Evolutionary conservation across 2,113 vertebrate genomes (phyloP).

Genomic region (Microcebus lehilahytsara): DNA sequence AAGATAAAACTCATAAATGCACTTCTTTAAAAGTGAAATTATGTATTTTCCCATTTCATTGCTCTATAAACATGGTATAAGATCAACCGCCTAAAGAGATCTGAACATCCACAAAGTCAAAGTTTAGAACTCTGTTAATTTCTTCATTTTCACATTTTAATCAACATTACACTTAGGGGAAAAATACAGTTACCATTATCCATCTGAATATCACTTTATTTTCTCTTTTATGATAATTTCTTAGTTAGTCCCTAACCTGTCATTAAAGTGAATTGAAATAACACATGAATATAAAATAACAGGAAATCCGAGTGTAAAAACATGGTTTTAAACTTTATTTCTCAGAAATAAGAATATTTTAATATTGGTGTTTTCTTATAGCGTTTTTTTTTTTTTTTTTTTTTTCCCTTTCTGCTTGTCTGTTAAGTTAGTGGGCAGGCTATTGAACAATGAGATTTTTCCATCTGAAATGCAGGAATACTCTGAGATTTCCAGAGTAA

Average conservation of each 20-base stretch:
- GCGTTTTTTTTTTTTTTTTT: background rate
- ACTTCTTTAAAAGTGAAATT: background rate
- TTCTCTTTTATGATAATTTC: conserved; percentile 69
- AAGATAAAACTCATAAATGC: background rate
- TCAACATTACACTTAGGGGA: conserved; percentile 53
- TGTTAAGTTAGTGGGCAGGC: background rate
- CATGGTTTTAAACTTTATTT: conserved; percentile 36
- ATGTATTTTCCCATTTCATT: background rate
- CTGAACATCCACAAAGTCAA: background rate
- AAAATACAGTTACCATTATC: conserved; percentile 53
- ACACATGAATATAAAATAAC: conserved; percentile 57
- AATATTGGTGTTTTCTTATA: background rate
- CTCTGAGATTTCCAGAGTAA: conserved; percentile 50
- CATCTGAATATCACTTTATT: conserved; percentile 49
- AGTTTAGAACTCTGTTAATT: background rate
- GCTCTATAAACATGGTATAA: background rate
- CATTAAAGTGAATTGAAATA: conserved; percentile 67
- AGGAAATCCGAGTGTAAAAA: conserved; percentile 65
- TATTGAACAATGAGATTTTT: background rate
- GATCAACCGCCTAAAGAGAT: background rate
- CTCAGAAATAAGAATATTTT: background rate
- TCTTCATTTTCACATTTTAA: conserved; percentile 41
- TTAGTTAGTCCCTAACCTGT: conserved; percentile 54
- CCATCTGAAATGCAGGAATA: conserved; percentile 20
- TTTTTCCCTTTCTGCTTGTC: background rate